Evolutionary conservation across 2,113 vertebrate species (phyloP), one percentile per base, ranked within the genome.

Genomic region (Nipponia nippon): DNA sequence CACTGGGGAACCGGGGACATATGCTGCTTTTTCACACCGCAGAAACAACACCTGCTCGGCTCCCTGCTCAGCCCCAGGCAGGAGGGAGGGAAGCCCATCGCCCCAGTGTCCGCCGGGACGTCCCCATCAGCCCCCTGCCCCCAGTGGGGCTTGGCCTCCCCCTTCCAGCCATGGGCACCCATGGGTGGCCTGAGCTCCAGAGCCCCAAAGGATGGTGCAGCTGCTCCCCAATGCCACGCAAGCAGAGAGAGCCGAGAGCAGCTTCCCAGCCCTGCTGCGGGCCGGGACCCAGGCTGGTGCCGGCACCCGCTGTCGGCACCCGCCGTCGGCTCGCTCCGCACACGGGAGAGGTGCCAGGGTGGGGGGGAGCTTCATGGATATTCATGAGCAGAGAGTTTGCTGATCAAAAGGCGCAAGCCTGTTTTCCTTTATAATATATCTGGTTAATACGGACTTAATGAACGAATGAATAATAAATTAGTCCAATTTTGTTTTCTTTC

Each of bases 381-480:
- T 97, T 97, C 96, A 93, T 96, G 91, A 79, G 82, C 77, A 44
- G 91, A 90, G 95, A 82, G 77, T 94, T 93, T 15, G 27, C 95
- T 91, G 89, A 97, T 95, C 95, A 94, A 96, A 98, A 95, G 94
- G 92, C 49, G 4, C 94, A 95, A 92, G 96, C 94, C 95, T 95
- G 95, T 97, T 98, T 96, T 96, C 94, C 83, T 95, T 97, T 96
- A 97, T 95, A 96, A 97, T 96, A 94, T 93, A 95, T 93, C 94
- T 95, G 95, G 91, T 96, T 97, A 97, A 97, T 96, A 92, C 47
- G 36, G 96, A 95, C 96, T 97, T 98, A 97, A 97, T 96, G 97
- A 98, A 96, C 75, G 83, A 95, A 97, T 98, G 97, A 97, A 97
- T 97, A 97, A 97, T 96, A 97, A 97, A 98, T 98, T 97, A 97